Evolutionary conservation across 2,797 vertebrate species (phyloP).

Genomic region (Eurystomus glaucurus): DNA sequence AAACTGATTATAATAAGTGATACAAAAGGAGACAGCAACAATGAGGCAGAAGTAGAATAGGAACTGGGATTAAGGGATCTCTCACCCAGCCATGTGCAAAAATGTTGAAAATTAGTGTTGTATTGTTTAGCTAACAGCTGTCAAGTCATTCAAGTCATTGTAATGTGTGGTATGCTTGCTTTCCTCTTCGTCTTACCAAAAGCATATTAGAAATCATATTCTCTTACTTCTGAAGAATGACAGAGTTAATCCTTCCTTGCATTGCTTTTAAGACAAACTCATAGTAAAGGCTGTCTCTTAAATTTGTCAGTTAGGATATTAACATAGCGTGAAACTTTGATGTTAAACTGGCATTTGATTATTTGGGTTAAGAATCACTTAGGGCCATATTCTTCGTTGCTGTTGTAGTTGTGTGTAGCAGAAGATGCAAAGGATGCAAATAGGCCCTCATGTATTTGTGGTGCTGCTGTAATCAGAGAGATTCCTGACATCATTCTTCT

Average conservation of each 20-base stretch:
- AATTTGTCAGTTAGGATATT: constrained; percentile 63
- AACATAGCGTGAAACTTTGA: constrained; percentile 14
- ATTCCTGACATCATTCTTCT: background rate
- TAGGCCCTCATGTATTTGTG: fast-evolving
- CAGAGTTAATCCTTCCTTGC: constrained; percentile 79
- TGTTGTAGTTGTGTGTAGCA: background rate
- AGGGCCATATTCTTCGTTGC: background rate
- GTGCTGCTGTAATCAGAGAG: background rate
- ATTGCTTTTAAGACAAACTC: constrained; percentile 64
- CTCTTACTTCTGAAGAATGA: constrained; percentile 77
- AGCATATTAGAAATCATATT: constrained; percentile 72
- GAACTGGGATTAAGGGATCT: constrained; percentile 85
- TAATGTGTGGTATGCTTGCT: constrained; percentile 71
- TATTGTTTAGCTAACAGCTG: constrained; percentile 83
- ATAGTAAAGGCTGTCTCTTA: constrained; percentile 58
- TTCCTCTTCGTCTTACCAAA: constrained; percentile 52
- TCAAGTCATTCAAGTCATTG: constrained; percentile 77
- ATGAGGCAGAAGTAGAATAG: constrained; percentile 79
- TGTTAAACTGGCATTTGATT: constrained; percentile 46
- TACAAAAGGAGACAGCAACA: constrained; percentile 74
- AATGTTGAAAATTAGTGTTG: constrained; percentile 80
- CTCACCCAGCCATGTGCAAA: constrained; percentile 80
- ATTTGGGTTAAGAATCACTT: constrained; percentile 47
- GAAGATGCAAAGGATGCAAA: background rate
- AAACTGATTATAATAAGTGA: constrained; percentile 76